Percentiles rank a stretch among this genome's conserved stretches.
These are phyloP conservation scores for Brachyrhaphis roseni DNA, from an alignment of 2,797 vertebrate species.

Conservation along the genomic window DNA sequence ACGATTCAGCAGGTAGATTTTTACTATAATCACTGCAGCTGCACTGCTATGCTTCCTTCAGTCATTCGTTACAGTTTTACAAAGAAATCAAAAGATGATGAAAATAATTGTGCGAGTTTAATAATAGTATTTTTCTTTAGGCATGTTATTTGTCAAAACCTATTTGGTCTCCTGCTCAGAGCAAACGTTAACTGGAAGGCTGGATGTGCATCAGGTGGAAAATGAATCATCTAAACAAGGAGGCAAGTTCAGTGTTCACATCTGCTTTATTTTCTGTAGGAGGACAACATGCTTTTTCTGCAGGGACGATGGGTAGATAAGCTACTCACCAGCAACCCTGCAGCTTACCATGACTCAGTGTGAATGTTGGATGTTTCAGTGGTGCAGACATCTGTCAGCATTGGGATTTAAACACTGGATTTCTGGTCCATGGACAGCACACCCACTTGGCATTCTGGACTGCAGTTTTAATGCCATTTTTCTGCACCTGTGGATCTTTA, in stretches of 20 bases:
- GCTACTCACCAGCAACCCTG: conserved; percentile 38
- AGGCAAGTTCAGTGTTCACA: conserved; percentile 26
- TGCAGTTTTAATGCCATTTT: conserved; percentile 39
- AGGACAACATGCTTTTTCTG: conserved; percentile 33
- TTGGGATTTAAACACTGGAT: conserved; percentile 39
- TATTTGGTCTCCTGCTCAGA: conserved; percentile 3
- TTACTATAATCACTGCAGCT: not conserved
- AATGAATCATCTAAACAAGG: conserved; percentile 32
- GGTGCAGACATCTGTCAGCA: conserved; percentile 42
- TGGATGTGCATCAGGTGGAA: conserved; percentile 23
- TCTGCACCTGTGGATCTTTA: conserved; percentile 30
- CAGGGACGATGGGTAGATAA: conserved; percentile 41
- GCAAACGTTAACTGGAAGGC: conserved; percentile 3
- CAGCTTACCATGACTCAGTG: conserved; percentile 45
- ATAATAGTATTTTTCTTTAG: conserved; percentile 5
- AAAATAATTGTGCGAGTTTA: conserved; percentile 4
- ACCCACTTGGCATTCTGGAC: conserved; percentile 53
- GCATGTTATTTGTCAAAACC: conserved; percentile 9
- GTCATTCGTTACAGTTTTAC: not conserved
- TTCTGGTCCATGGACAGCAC: conserved; percentile 49
- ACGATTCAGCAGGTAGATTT: not conserved
- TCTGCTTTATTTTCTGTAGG: conserved; percentile 30
- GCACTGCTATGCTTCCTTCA: not conserved
- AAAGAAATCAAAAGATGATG: not conserved
- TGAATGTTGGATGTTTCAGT: conserved; percentile 35